These are phyloP conservation scores for Centropus unirufus DNA, from an alignment of 2,113 vertebrate species.

Conservation along the genomic window DNA sequence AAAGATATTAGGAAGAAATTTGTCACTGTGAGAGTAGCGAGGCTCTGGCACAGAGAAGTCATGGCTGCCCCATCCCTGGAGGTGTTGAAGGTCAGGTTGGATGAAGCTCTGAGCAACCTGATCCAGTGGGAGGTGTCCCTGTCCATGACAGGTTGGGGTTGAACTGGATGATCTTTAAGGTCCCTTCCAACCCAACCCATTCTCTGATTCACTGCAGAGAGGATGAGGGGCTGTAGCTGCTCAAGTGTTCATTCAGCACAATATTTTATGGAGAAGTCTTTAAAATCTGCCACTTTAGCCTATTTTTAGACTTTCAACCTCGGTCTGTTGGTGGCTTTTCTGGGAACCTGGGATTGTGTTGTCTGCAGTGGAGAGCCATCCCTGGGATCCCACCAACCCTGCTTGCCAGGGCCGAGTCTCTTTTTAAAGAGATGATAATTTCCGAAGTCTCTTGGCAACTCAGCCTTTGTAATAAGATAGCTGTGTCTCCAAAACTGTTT, in stretches of 20 bases:
- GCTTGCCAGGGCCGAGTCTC: neutral
- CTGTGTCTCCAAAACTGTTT: accelerated
- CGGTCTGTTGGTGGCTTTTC: neutral
- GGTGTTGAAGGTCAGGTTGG: too few relatives aligned
- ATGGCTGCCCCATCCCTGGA: too few relatives aligned
- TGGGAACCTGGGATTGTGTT: neutral
- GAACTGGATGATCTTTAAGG: too few relatives aligned
- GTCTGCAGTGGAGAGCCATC: too few relatives aligned
- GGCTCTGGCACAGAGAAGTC: too few relatives aligned
- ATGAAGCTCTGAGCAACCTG: too few relatives aligned
- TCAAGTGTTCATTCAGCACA: neutral
- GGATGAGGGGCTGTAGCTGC: neutral
- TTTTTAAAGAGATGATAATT: neutral
- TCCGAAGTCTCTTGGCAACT: neutral
- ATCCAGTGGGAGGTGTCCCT: too few relatives aligned
- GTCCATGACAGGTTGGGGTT: too few relatives aligned
- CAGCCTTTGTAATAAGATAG: neutral
- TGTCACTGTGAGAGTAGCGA: too few relatives aligned
- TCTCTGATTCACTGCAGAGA: neutral
- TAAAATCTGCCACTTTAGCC: neutral
- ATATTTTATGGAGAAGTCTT: neutral
- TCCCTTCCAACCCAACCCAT: too few relatives aligned
- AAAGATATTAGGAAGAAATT: too few relatives aligned
- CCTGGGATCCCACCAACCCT: neutral
- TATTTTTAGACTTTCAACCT: neutral